Percentiles rank a stretch among this genome's conserved stretches.
Evolutionary conservation across 2,888 invertebrate species (phyloP).

Genomic region (Danaus chrysippus): DNA sequence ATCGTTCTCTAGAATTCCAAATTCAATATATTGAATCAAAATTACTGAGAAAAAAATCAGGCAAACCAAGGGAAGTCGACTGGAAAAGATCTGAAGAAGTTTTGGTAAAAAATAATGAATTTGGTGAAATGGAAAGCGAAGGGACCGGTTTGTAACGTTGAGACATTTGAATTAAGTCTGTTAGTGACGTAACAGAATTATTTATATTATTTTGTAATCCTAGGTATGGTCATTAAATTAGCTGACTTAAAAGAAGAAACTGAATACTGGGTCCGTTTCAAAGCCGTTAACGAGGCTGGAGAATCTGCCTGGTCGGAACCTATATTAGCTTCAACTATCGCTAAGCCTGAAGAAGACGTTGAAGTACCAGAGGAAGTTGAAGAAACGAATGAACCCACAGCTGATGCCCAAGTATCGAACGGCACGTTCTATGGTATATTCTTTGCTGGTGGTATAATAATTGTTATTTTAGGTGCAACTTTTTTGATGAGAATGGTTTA

Average conservation of each 20-base stretch:
- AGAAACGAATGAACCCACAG: slow-evolving; percentile 19
- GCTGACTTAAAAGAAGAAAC: slow-evolving; percentile 45
- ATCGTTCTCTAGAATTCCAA: slow-evolving; percentile 36
- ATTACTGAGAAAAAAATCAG: slow-evolving; percentile 24
- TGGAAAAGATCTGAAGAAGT: slow-evolving; percentile 42
- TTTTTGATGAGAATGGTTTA: slow-evolving; percentile 50
- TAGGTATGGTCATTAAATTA: slow-evolving; percentile 41
- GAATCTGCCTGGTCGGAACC: slow-evolving; percentile 52
- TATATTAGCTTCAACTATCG: slow-evolving; percentile 35
- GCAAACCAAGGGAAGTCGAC: slow-evolving; percentile 38
- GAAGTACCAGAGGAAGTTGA: slow-evolving; percentile 19
- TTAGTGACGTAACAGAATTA: background rate
- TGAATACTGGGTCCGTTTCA: slow-evolving; percentile 53
- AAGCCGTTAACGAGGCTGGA: slow-evolving; percentile 50
- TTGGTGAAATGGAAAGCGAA: slow-evolving; percentile 27
- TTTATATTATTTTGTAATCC: slow-evolving; percentile 6
- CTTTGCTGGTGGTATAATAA: slow-evolving; percentile 52
- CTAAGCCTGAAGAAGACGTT: slow-evolving; percentile 22
- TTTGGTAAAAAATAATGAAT: slow-evolving; percentile 30
- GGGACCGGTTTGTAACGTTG: slow-evolving; percentile 24
- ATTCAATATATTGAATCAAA: slow-evolving; percentile 40
- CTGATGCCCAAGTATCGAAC: slow-evolving; percentile 29
- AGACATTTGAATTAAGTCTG: slow-evolving; percentile 1
- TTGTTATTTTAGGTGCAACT: slow-evolving; percentile 50
- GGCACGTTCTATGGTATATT: slow-evolving; percentile 56